Evolutionary conservation across 2,113 vertebrate species (phyloP), one percentile per base, ranked within the genome.

Genomic region (Prunella himalayana): DNA sequence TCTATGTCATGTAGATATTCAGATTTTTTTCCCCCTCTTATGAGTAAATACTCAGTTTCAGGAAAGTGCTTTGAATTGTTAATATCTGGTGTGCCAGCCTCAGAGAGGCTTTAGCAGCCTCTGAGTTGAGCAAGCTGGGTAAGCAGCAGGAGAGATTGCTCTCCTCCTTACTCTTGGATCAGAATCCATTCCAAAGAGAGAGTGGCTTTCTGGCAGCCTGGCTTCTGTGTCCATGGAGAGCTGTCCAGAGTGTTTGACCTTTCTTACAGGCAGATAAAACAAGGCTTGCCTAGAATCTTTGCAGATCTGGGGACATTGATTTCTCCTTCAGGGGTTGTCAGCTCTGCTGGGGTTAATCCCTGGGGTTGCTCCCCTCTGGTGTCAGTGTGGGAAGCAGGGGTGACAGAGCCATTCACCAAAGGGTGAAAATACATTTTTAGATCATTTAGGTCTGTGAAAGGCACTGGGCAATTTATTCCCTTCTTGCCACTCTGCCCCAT

Each of bases 351-450:
- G 31, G 9, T 54, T 77, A 28, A 13, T 57, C 27, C 7, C 28
- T 28, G 63, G 37, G n/a, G 7, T 10, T 78, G 44, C n/a, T 71
- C n/a, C 31, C 3, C 28, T 41, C 28, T 6, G 3, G 27, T 63
- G 51, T 50, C 37, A 37, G 20, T 27, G 33, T 15, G 35, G 45
- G 63, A 69, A 51, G 42, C 22, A 47, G 28, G 30, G 14, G 31
- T 61, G 81, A 23, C 22, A 16, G 27, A 35, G 57, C 30, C 0
- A 0, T 30, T 11, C 0, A 0, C n/a, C 28, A 20, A 45, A 75
- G 85, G n/a, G 37, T 0, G 0, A 70, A 71, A 81, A 59, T 13
- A 22, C 27, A 13, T 56, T 88, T 88, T 81, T 16, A 54, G 37
- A 21, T 94, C n/a, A 4, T 57, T 80, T 65, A 39, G 6, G 8